Base-by-base conservation (phyloP, 2,113 vertebrate species). In the Todiramphus chloris region DNA sequence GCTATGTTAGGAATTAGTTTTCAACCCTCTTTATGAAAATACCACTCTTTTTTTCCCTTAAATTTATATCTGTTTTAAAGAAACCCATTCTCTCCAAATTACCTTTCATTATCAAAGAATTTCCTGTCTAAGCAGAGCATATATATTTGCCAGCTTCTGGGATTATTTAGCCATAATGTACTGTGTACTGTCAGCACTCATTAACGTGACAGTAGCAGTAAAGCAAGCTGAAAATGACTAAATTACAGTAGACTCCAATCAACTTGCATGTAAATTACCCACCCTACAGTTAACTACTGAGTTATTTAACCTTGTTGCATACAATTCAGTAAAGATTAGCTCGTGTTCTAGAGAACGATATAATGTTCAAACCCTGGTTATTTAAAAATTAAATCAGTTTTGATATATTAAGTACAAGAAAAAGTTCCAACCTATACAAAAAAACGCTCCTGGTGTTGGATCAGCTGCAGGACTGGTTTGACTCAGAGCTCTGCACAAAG, bases 151-250 rank as follows among this genome's bases (percentile, higher is more conserved):
- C 84, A 85, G 58, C 84, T 97, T 89, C 96, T 93, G 87, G 96
- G 95, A 78, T 93, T 95, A 93, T 96, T 97, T 93, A 90, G 89
- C 87, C 82, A 39, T 93, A 77, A 94, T 60, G 77, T 93, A 74
- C 94, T 89, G 87, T 91, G 94, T 93, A 91, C 92, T 95, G 93
- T 97, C 95, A 86, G 83, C 81, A 91, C 93, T 92, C 96, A 87
- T 97, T 94, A 89, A 60, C 1, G 86, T 93, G 96, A 96, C 93
- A 95, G 78, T 92, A 92, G 92, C 83, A 75, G 68, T 96, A 96
- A 96, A 82, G 82, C 63, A 91, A 90, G 93, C 95, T 95, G 93
- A 95, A 97, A 97, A 97, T 89, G 94, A 93, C 92, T 94, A 83
- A 95, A 95, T 97, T 94, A 96, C 75, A 90, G 94, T 48, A 78